Evolutionary conservation across 1,140 invertebrate species (phyloP).

Genomic region (Brachionus calyciflorus): DNA sequence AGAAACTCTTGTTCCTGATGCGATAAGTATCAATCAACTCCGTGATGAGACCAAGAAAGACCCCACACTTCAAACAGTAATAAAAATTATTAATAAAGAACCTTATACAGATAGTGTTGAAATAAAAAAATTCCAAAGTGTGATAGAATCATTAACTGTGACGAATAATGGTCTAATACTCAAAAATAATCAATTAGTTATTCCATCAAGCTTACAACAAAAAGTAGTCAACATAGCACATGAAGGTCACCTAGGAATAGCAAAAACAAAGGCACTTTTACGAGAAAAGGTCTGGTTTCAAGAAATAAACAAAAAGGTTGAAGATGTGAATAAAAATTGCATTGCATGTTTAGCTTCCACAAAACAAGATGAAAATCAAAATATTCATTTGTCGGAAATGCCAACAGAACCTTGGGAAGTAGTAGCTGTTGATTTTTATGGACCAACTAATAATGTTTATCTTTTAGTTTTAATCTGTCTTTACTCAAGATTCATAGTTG

Average conservation of each 20-base stretch:
- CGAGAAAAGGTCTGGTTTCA: conserved; percentile 49
- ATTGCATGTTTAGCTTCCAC: conserved; percentile 48
- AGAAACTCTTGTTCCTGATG: neutral
- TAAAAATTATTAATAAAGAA: neutral
- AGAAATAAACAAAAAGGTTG: conserved; percentile 47
- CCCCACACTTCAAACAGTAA: neutral
- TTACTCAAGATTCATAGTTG: conserved; percentile 51
- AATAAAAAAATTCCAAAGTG: neutral
- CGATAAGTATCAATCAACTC: neutral
- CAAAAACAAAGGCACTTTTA: conserved; percentile 49
- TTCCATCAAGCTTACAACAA: conserved; percentile 47
- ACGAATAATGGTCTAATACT: conserved; percentile 39
- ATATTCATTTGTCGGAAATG: conserved; percentile 48
- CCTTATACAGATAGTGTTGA: neutral
- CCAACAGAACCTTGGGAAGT: conserved; percentile 49
- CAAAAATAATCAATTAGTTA: conserved; percentile 47
- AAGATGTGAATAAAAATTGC: conserved; percentile 47
- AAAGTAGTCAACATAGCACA: conserved; percentile 47
- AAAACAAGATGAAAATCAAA: too few relatives aligned
- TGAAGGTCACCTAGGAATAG: conserved; percentile 49
- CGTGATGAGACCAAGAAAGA: neutral
- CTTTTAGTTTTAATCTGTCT: conserved; percentile 52
- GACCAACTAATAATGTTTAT: conserved; percentile 50
- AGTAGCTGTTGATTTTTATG: conserved; percentile 52
- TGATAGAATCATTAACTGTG: neutral